Conservation (phyloP, 2,797 vertebrate genomes). For the Parambassis ranga region DNA sequence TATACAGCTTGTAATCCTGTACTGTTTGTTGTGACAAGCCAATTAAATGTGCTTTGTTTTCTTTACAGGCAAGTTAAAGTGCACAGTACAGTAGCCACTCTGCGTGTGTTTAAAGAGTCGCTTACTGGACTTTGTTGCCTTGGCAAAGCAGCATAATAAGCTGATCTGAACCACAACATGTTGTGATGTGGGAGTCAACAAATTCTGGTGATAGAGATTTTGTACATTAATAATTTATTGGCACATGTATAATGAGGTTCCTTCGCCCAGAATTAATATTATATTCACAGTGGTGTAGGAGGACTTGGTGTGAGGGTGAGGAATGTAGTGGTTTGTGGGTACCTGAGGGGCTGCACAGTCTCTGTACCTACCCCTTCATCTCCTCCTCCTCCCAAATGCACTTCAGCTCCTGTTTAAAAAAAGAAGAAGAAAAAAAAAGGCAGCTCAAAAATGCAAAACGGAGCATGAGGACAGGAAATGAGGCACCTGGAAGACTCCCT, state of each 20-base stretch:
- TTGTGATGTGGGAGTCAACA: slow-evolving; percentile 9
- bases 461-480: slow-evolving; percentile 7
- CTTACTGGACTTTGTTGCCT: background rate
- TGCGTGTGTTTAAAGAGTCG: too few species aligned
- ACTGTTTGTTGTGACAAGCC: slow-evolving; percentile 18
- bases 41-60: slow-evolving; percentile 45
- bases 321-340: background rate
- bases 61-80: background rate
- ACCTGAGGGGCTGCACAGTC: background rate
- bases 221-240: slow-evolving; percentile 53
- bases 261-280: slow-evolving; percentile 5
- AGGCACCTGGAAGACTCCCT: slow-evolving; percentile 18
- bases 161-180: background rate
- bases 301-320: background rate
- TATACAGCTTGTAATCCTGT: slow-evolving; percentile 26
- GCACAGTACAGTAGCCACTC: background rate
- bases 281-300: background rate
- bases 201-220: slow-evolving; percentile 31
- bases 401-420: background rate
- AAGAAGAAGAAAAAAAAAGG: too few species aligned
- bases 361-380: background rate
- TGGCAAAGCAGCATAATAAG: slow-evolving; percentile 2
- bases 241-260: slow-evolving; percentile 34
- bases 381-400: background rate
- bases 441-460: slow-evolving; percentile 11